Base-by-base conservation (phyloP, 2,888 invertebrate species). In the Matsumyia berberina region DNA sequence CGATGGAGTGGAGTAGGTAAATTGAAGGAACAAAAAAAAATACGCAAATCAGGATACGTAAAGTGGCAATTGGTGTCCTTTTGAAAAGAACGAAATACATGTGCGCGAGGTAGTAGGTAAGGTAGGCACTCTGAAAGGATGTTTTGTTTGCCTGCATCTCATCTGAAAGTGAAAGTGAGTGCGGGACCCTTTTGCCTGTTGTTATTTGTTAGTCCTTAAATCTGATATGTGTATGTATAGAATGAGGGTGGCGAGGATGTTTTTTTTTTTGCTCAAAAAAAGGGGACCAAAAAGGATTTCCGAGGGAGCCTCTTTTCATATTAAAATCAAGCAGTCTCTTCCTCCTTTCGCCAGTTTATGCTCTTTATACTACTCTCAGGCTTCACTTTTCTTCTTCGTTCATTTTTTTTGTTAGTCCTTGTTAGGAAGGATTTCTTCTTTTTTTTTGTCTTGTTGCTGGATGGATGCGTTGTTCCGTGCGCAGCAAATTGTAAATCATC, bases 401-500 rank as follows among this genome's bases (percentile, higher is more conserved):
- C n/a, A n/a, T n/a, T n/a, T n/a, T n/a, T 58, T 62, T 74, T 57
- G 39, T 67, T 62, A 35, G 58, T 74, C 44, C 81, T 74, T 81
- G 81, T 76, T 81, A 74, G 33, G 51, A 81, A 64, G 67, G 49
- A 57, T 69, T 39, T 58, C 9, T 31, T 58, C 8, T n/a, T 46
- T 53, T 64, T 74, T 44, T 51, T 57, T 55, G 12, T 66, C 15
- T 33, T 55, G 12, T 73, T 55, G 57, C 51, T 85, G 74, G 64
- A 19, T 85, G 70, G 80, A 76, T 85, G 85, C 85, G 85, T 85
- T 85, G 64, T 85, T 85, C 58, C 70, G 80, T 80, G 85, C 80
- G 66, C 80, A 85, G 85, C 70, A 85, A 85, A 85, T 80, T 80
- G 80, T 85, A 85, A 85, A 85, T 85, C 85, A 85, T 85, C 80